phyloP scores from a whole-genome alignment of 2,888 invertebrate species.

The Agriopis aurantiaria region DNA sequence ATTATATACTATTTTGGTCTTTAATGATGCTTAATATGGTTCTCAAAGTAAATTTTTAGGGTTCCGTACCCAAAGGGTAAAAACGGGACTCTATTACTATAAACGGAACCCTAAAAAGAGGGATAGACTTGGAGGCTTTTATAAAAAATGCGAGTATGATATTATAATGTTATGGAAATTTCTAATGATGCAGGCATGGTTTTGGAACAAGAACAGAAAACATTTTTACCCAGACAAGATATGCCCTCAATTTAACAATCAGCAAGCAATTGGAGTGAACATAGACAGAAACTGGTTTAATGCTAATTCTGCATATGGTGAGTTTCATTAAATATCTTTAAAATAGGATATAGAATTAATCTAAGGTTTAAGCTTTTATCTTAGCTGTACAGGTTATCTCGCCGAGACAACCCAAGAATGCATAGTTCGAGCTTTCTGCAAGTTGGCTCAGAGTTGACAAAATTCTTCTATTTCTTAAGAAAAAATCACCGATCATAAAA shows the following conservation, averaged over 20 bases:
- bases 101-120: too few species aligned
- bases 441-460: too few species aligned
- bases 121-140: too few species aligned
- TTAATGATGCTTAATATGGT: too few species aligned
- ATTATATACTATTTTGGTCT: too few species aligned
- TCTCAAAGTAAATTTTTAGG: too few species aligned
- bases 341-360: not conserved
- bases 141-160: too few species aligned
- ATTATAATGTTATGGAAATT: not conserved
- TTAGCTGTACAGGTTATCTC: not conserved
- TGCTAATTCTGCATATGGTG: slow-evolving; percentile 37
- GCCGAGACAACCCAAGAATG: not conserved
- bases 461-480: too few species aligned
- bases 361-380: not conserved
- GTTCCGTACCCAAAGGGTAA: too few species aligned
- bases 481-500: too few species aligned
- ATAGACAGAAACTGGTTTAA: slow-evolving; percentile 75
- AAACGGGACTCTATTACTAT: too few species aligned
- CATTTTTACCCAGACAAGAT: slow-evolving; percentile 56
- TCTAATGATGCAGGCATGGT: slow-evolving; percentile 58
- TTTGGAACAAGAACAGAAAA: slow-evolving; percentile 74
- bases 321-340: slow-evolving; percentile 11
- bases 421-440: too few species aligned
- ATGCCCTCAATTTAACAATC: slow-evolving; percentile 48
- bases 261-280: slow-evolving; percentile 65